Percentiles rank a stretch among this genome's conserved stretches.
Evolutionary conservation across 2,888 invertebrate species (phyloP).

Genomic region (Zaprionus obscuricornis): DNA sequence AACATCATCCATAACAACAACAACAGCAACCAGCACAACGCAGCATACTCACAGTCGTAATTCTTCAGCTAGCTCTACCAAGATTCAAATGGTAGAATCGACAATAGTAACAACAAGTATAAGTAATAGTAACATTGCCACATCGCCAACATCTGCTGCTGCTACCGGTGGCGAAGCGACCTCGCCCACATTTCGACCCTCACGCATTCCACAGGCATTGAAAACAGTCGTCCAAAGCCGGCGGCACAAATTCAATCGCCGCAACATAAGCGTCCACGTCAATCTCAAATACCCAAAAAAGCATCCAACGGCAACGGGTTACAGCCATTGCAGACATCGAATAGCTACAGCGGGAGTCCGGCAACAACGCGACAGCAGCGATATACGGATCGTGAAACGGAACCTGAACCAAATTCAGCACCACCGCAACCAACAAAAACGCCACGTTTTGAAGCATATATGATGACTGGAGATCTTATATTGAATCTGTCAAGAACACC

Average conservation of each 20-base stretch:
- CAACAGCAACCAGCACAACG: constrained; percentile 50
- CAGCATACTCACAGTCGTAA: constrained; percentile 77
- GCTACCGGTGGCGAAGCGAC: constrained; percentile 58
- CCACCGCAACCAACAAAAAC: constrained; percentile 82
- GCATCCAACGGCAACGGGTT: constrained; percentile 63
- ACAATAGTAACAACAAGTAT: constrained; percentile 61
- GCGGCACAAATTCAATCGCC: constrained; percentile 81
- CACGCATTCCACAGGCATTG: constrained; percentile 85
- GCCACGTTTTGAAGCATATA: constrained; percentile 93
- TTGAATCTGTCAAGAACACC: constrained; percentile 94
- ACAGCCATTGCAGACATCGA: constrained; percentile 70
- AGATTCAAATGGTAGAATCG: constrained; percentile 77
- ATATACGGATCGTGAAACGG: constrained; percentile 47
- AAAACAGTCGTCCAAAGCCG: constrained; percentile 79
- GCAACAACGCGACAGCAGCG: constrained; percentile 57
- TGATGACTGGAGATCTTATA: constrained; percentile 99
- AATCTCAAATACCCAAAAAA: constrained; percentile 83
- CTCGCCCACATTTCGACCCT: constrained; percentile 83
- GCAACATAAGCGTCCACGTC: constrained; percentile 81
- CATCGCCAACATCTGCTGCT: constrained; percentile 48
- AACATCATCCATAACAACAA: constrained; percentile 24
- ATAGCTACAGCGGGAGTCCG: constrained; percentile 74
- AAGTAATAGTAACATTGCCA: constrained; percentile 46
- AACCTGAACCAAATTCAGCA: constrained; percentile 79
- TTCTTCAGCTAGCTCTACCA: constrained; percentile 80